Base-by-base conservation (phyloP, 1,140 invertebrate species). In the Pogonomyrmex barbatus region DNA sequence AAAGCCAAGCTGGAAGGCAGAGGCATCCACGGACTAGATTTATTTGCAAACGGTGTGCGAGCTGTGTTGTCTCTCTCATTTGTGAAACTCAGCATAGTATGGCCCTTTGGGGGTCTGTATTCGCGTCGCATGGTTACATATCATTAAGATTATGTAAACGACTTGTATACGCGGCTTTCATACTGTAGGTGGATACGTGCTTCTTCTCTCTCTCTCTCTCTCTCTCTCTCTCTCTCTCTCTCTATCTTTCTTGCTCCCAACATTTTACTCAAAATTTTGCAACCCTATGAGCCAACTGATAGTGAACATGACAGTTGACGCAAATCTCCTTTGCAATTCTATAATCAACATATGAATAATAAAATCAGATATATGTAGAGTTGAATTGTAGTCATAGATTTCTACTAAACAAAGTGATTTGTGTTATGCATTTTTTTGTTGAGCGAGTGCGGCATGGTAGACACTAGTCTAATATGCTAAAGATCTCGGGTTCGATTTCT, bases 61-160 rank as follows among this genome's bases (percentile, higher is more conserved):
- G 33, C 3, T 17, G 63, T 68, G 50, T 73, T 82, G 79, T 83
- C 33, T 42, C 8, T 50, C 73, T 12, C 12, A 73, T 58, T 73
- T 83, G 39, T 30, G 9, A 36, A 58, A 60, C 42, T 73, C 30
- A 4, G 14, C 12, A 6, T 14, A 30, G n/a, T 42, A 30, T 30
- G 39, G 50, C 3, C 36, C 6, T 82, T 71, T 36, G 9, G 39
- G 65, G n/a, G 0, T 6, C 12, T 73, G 42, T 73, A 82, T 47
- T n/a, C 30, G 42, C 52, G 12, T 14, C 36, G n/a, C 24, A 12
- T 39, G 45, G 42, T 60, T 58, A 71, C 54, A 39, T 71, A 58
- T 60, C 54, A 60, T 82, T 60, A 82, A 60, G 30, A 73, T 82
- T 60, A 73, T 58, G 10, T 73, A 60, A 12, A 12, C 47, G 10